Evolutionary conservation across 2,888 invertebrate genomes (phyloP).

Genomic region (Uropetala carovei): DNA sequence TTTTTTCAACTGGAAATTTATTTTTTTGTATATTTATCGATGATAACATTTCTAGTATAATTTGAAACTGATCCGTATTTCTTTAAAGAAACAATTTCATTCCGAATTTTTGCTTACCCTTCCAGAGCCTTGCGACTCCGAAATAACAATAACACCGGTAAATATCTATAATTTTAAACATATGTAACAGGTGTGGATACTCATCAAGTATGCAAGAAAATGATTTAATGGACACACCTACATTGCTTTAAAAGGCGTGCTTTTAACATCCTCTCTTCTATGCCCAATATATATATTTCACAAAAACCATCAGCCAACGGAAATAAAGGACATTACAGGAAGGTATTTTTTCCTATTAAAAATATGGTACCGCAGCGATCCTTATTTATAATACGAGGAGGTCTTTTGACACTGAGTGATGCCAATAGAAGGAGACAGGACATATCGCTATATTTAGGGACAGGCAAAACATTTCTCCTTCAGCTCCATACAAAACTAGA

Average conservation of each 20-base stretch:
- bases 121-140: no score
- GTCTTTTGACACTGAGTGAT: not conserved
- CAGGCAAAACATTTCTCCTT: constrained; percentile 32
- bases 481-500: not conserved
- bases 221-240: not conserved
- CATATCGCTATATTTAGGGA: not conserved
- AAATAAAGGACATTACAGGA: not conserved
- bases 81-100: no score
- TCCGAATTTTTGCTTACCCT: no score
- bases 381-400: not conserved
- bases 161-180: no score
- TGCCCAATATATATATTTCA: not conserved
- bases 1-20: no score
- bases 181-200: not conserved
- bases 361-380: not conserved
- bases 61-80: no score
- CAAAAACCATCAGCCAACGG: not conserved
- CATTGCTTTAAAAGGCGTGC: not conserved
- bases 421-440: not conserved
- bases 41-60: no score
- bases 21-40: no score
- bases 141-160: no score
- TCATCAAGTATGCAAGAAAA: not conserved
- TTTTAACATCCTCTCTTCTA: not conserved
- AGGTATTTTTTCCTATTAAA: not conserved